Conservation (phyloP, 1,140 invertebrate genomes). For the Idris sp. region DNA sequence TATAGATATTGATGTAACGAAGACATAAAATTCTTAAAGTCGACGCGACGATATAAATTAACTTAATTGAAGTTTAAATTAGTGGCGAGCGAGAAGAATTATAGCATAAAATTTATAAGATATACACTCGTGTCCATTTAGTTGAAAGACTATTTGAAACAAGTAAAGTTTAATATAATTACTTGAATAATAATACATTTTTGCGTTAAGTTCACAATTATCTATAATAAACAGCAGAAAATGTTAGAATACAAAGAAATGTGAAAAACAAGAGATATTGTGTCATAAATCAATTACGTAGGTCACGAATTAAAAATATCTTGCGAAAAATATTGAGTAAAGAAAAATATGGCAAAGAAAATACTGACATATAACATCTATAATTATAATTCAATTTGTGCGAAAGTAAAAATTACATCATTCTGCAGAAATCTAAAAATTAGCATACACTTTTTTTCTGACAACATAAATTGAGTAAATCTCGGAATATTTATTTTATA, state of each 20-base stretch:
- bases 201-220: constrained; percentile 22
- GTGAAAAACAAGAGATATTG: constrained; percentile 9
- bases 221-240: constrained; percentile 34
- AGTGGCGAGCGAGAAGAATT: constrained; percentile 18
- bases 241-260: constrained; percentile 12
- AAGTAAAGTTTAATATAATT: constrained; percentile 12
- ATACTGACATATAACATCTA: constrained; percentile 16
- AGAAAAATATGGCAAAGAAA: constrained; percentile 20
- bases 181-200: constrained; percentile 16
- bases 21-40: constrained; percentile 21
- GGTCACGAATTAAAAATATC: constrained; percentile 11
- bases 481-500: too few relatives aligned
- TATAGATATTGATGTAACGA: too few relatives aligned
- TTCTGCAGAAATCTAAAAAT: constrained; percentile 6
- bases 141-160: constrained; percentile 5
- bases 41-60: constrained; percentile 44
- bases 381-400: constrained; percentile 27
- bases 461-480: too few relatives aligned
- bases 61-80: constrained; percentile 46
- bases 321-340: constrained; percentile 6
- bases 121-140: constrained; percentile 6
- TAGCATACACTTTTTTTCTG: too few relatives aligned
- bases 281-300: constrained; percentile 25
- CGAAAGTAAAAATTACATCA: constrained; percentile 11
- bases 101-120: constrained; percentile 4